Conservation (phyloP, 1,140 invertebrate species). For the Drosophila yakuba region DNA sequence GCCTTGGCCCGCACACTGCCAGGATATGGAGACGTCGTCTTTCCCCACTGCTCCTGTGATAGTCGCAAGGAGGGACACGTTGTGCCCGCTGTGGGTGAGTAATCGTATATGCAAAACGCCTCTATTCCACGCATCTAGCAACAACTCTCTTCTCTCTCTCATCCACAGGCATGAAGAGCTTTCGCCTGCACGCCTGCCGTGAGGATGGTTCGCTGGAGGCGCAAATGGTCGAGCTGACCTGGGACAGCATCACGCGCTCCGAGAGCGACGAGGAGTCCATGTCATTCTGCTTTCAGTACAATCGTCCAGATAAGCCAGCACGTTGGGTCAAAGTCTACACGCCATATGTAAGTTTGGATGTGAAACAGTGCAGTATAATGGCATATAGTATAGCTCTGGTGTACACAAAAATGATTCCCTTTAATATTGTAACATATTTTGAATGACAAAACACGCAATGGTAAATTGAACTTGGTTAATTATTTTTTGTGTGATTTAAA, state of each 20-base stretch:
- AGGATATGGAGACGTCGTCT: conserved; percentile 96
- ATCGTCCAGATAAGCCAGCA: conserved; percentile 91
- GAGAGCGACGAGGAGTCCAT: conserved; percentile 96
- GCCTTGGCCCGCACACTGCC: conserved; percentile 93
- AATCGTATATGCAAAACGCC: background rate
- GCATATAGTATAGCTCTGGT: background rate
- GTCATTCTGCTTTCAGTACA: conserved; percentile 95
- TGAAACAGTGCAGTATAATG: background rate
- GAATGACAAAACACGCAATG: too few relatives aligned
- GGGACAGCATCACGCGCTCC: conserved; percentile 93
- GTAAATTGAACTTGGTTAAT: background rate
- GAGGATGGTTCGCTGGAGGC: conserved; percentile 94
- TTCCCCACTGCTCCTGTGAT: conserved; percentile 98
- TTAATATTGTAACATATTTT: background rate
- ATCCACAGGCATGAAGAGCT: conserved; percentile 86
- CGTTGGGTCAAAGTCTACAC: conserved; percentile 95
- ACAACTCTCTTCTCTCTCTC: background rate
- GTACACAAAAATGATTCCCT: background rate
- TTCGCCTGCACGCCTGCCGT: conserved; percentile 95
- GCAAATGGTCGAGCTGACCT: conserved; percentile 93
- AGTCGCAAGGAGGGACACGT: conserved; percentile 96
- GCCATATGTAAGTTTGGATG: conserved; percentile 92
- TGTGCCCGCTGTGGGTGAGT: conserved; percentile 90
- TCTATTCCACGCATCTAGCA: background rate
- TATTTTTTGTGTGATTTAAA: background rate